Evolutionary conservation across 2,797 vertebrate species (phyloP), one percentile per base, ranked within the genome.

Genomic region (Pterois miles): DNA sequence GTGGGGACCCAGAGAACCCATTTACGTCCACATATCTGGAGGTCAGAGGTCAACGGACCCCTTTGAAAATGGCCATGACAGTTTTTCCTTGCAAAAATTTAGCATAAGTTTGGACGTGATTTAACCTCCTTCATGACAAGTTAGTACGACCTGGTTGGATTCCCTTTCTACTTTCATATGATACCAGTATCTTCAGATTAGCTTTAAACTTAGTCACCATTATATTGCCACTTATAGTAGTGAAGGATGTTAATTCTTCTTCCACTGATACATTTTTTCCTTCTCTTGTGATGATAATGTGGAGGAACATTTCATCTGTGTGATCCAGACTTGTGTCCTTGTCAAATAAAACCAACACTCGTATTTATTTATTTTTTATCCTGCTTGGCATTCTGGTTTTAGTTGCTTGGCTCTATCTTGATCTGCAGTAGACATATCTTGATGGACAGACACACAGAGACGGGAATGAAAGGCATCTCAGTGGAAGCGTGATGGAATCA

Each of bases 401-500:
- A 34, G 70, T 34, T 40, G 9, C 52, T 22, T 2, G 5, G 31
- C 71, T 77, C 52, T 79, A 58, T 84, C 80, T 84, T 58, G 80
- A 86, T 82, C 66, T 3, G 9, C 74, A 10, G 83, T 14, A 4
- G 78, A 59, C 81, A 33, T 77, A 74, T 89, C 80, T 80, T 34
- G 16, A 71, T 56, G 71, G 69, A 77, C 71, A 76, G 52, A 68
- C 65, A 25, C 38, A 68, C 33, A 71, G 14, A 74, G 38, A 48
- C 22, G 8, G 64, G 58, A 86, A 76, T 83, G 76, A 90, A 74
- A 86, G 71, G 77, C 86, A 60, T 77, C 83, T 86, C 71, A 12
- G 70, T 68, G 71, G 80, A 89, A 78, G 77, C 82, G 76, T 80
- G 87, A 93, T 90, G 82, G 81, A 87, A 91, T 89, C 86, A 81